Conservation (phyloP, 2,888 invertebrate species). For the Philaethria dido region DNA sequence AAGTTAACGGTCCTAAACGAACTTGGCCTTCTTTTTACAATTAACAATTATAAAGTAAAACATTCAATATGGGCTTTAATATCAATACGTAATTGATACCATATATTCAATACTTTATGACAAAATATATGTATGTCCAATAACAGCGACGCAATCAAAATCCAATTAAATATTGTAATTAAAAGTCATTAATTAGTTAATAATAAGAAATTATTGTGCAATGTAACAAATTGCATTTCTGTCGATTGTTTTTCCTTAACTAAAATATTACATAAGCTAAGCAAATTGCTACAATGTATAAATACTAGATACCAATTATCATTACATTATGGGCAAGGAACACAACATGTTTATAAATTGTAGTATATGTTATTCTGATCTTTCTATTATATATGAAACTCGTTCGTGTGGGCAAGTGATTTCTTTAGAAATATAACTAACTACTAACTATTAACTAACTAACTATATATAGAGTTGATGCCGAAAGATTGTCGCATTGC, state of each 20-base stretch:
- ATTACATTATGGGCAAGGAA: not conserved
- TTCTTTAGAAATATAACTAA: no score
- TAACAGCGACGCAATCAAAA: not conserved
- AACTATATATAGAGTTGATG: no score
- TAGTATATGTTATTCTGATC: no score
- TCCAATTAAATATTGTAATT: constrained; percentile 5
- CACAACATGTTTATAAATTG: no score
- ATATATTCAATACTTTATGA: not conserved
- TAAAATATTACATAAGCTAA: no score
- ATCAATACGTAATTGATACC: not conserved
- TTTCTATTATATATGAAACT: no score
- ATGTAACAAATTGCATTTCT: not conserved
- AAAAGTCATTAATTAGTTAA: not conserved
- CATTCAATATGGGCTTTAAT: not conserved
- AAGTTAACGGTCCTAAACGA: not conserved
- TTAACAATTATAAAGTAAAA: not conserved
- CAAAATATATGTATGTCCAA: not conserved
- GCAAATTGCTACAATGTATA: no score
- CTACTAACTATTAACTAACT: no score
- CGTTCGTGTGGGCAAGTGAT: no score
- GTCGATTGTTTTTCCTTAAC: not conserved
- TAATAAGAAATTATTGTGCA: not conserved
- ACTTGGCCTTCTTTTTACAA: not conserved
- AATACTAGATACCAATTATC: not conserved
- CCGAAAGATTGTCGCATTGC: no score